Base-by-base conservation (phyloP, 2,113 vertebrate species). In the Procapra przewalskii region DNA sequence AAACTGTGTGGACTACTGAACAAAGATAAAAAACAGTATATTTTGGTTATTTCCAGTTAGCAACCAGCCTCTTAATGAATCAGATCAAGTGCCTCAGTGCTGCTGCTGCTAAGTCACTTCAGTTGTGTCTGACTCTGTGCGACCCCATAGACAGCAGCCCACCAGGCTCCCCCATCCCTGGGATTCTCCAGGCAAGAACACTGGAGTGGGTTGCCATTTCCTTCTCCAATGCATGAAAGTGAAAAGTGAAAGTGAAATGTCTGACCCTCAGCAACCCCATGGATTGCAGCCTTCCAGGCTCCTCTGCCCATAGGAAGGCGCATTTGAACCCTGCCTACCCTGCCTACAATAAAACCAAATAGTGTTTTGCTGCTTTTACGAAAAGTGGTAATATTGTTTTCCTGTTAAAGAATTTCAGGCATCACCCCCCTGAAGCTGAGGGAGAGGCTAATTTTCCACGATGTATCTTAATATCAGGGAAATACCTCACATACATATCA, bases 1-100 rank as follows among this genome's bases (percentile, higher is more conserved):
- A 94, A 91, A 40, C 59, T 57, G 36, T 91, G 50, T 95, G 82
- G 50, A 54, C 97, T 83, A 75, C 59, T 36, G 57, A 94, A 57
- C 81, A 82, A n/a, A 64, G 81, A 82, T 43, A 60, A 92, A 93
- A 86, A 31, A 31, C 11, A 33, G 9, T 82, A 9, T 48, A 71
- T 94, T 95, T 45, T 86, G n/a, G 23, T 54, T 88, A 55, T 92
- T 97, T 89, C 77, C 14, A 36, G 59, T 92, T 80, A 89, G 82
- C 67, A 87, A 48, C 54, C 29, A 87, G 67, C 83, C 31, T 93
- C 60, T 88, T 97, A 91, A 54, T 79, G 71, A 89, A 89, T 96
- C 54, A 54, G n/a, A 94, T 81, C 67, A 81, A 84, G 33, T 62
- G 25, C 48, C 10, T 89, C 10, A 57, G 25, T 59, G 14, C 50